phyloP scores from a whole-genome alignment of 1,140 invertebrate genomes.

The Harlomillsia oculata region DNA sequence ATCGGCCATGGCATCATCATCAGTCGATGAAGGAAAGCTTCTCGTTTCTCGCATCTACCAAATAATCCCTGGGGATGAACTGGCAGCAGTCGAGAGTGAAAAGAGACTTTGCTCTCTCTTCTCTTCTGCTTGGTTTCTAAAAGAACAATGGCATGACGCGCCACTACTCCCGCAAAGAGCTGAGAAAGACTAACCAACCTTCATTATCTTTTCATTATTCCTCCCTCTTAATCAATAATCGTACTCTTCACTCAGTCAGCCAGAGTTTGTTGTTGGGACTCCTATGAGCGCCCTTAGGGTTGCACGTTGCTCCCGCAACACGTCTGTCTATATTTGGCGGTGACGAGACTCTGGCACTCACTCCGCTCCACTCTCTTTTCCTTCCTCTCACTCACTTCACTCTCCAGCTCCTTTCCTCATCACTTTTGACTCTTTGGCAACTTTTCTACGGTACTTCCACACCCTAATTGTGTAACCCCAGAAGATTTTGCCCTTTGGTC shows the following conservation, averaged over 20 bases:
- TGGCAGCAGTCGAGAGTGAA: constrained; percentile 18
- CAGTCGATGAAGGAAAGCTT: not conserved
- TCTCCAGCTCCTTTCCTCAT: no score
- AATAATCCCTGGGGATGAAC: constrained; percentile 23
- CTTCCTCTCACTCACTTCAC: no score
- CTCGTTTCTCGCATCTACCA: not conserved
- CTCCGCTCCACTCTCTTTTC: no score
- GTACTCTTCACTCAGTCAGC: constrained; percentile 4
- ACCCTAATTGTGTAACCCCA: constrained; percentile 13
- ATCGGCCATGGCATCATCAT: not conserved
- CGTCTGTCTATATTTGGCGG: no score
- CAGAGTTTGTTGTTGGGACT: not conserved
- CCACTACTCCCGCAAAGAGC: not conserved
- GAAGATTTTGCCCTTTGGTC: no score
- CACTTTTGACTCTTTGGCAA: no score
- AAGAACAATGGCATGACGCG: constrained; percentile 13
- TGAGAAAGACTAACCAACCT: constrained; percentile 23
- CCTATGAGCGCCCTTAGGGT: no score
- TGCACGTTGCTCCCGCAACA: no score
- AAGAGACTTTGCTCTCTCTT: no score
- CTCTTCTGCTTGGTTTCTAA: no score
- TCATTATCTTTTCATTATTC: constrained; percentile 35
- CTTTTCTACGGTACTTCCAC: no score
- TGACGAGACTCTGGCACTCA: no score
- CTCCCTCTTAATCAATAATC: constrained; percentile 33